phyloP scores from a whole-genome alignment of 2,888 invertebrate genomes.

The Linnaemya vulpina region DNA sequence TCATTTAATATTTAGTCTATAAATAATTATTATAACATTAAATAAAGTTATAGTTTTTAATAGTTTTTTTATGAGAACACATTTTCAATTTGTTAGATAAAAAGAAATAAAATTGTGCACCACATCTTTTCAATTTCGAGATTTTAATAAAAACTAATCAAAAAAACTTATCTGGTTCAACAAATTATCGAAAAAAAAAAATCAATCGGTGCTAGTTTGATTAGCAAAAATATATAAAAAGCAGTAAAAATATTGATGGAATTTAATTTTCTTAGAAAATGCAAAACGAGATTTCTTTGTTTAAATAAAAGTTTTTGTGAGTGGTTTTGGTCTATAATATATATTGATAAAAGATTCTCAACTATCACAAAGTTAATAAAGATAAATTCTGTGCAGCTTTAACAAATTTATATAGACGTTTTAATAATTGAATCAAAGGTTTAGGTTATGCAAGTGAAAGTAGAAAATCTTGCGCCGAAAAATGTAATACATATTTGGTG shows the following conservation, averaged over 20 bases:
- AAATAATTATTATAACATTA: conserved; percentile 28
- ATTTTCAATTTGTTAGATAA: background rate
- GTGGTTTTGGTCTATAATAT: no score
- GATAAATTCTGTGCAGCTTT: no score
- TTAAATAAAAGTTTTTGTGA: no score
- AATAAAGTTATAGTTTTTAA: conserved; percentile 52
- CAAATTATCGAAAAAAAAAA: conserved; percentile 1
- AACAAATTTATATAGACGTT: no score
- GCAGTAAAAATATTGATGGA: background rate
- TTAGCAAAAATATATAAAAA: background rate
- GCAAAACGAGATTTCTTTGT: no score
- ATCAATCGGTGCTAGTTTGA: background rate
- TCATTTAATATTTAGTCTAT: conserved; percentile 17
- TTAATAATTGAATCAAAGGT: no score
- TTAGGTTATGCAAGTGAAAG: no score
- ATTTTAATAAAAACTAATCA: conserved; percentile 29
- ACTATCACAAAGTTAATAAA: no score
- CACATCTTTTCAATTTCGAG: background rate
- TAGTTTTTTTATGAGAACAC: conserved; percentile 21
- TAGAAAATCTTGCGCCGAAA: no score
- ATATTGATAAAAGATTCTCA: no score
- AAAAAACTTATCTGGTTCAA: conserved; percentile 22
- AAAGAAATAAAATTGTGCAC: background rate
- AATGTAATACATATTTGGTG: no score
- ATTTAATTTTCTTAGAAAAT: no score